These are phyloP conservation scores for Ramphastos sulfuratus DNA, from an alignment of 2,113 vertebrate genomes.

Conservation along the genomic window DNA sequence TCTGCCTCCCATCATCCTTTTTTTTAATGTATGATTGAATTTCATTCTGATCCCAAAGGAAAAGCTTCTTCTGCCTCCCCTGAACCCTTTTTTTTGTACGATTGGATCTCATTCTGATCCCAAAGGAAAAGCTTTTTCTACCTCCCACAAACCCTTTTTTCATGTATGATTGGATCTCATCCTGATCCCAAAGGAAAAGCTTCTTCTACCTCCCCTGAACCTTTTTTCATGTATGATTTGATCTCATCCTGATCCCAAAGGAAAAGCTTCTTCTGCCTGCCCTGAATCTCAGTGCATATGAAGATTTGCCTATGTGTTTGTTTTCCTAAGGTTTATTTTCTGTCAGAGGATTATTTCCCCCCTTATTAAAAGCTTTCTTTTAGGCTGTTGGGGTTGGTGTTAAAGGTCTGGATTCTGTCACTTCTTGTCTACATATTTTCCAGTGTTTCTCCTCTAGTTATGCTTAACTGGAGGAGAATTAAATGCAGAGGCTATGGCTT, in stretches of 20 bases:
- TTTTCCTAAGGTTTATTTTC: not conserved
- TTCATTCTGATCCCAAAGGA: not conserved
- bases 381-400: not conserved
- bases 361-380: constrained; percentile 8
- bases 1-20: not conserved
- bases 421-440: constrained; percentile 12
- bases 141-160: not conserved
- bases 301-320: not conserved
- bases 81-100: not conserved
- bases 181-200: not conserved
- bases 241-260: not conserved
- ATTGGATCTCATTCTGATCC: too few relatives aligned
- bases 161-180: too few relatives aligned
- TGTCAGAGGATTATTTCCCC: not conserved
- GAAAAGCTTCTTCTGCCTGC: not conserved
- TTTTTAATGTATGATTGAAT: too few relatives aligned
- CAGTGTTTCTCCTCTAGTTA: constrained; percentile 2
- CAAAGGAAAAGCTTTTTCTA: not conserved
- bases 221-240: not conserved
- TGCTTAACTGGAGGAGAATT: constrained; percentile 2
- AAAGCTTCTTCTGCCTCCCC: not conserved
- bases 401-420: constrained; percentile 20
- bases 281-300: not conserved
- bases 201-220: not conserved
- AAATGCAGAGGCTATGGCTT: not conserved